Base-by-base conservation (phyloP, 2,797 vertebrate species). In the Coluber constrictor region DNA sequence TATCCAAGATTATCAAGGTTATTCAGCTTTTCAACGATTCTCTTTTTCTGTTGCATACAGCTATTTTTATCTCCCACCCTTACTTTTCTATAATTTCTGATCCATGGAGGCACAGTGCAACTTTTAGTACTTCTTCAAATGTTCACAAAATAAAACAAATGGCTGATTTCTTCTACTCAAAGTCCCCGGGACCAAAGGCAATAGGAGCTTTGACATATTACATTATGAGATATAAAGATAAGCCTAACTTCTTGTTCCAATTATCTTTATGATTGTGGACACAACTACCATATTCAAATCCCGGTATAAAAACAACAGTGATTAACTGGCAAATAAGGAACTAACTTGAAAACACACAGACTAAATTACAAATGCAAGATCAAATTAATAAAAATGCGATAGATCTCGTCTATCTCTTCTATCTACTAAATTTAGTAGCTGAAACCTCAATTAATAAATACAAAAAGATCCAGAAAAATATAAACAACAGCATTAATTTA, bases 401-500 rank as follows among this genome's bases (percentile, higher is more conserved):
- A 66, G 86, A 93, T 92, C 93, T 93, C 87, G 94, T 90, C 88
- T n/a, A n/a, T n/a, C n/a, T n/a, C n/a, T n/a, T n/a, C n/a, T n/a
- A n/a, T n/a, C n/a, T n/a, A n/a, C n/a, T 95, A 96, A 97, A 95
- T 32, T 90, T 97, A 97, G 96, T 1, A 0, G 95, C 96, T 94
- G 94, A 96, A 97, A 94, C 54, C 92, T 96, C 95, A 96, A 96
- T 97, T 97, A 96, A 97, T 97, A 97, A 93, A 92, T 90, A 95
- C 88, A 92, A 0, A 1, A 97, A 92, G 93, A 96, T 96, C 95
- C 93, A 95, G 93, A 92, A 90, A 94, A 96, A 94, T 96, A 97
- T 97, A 97, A 97, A 98, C 97, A 97, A 96, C 15, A 92, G 94
- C 95, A 95, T 95, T 97, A 98, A 98, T 97, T 97, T 97, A 96